phyloP scores from a whole-genome alignment of 2,113 vertebrate genomes.

The Corythaeola cristata region DNA sequence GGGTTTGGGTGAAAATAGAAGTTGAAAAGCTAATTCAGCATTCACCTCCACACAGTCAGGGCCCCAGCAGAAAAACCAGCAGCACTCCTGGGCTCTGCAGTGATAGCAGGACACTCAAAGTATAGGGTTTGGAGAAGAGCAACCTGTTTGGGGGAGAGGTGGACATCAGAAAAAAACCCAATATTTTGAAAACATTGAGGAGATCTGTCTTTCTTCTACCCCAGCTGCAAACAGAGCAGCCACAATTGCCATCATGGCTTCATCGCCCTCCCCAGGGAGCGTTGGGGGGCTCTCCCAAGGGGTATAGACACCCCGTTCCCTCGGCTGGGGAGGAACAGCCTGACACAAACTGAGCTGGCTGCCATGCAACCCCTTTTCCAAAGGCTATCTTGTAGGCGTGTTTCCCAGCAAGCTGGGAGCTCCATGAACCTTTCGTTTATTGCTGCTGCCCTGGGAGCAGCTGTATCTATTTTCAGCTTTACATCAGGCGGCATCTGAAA shows the following conservation, averaged over 20 bases:
- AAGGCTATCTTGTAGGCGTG: neutral
- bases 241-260: neutral
- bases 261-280: neutral
- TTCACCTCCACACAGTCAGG: neutral
- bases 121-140: neutral
- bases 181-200: neutral
- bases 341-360: neutral
- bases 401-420: neutral
- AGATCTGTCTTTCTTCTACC: neutral
- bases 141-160: neutral
- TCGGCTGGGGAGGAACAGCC: neutral
- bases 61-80: neutral
- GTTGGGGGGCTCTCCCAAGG: rapidly evolving
- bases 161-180: neutral
- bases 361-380: neutral
- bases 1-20: neutral
- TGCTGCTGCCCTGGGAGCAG: neutral
- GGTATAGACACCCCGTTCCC: neutral
- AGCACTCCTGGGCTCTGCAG: neutral
- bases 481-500: neutral
- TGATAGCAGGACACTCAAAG: neutral
- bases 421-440: neutral
- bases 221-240: neutral
- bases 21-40: neutral
- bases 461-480: neutral